These are phyloP conservation scores for Galaxias olidus DNA, from an alignment of 2,797 vertebrate genomes.

Conservation along the genomic window DNA sequence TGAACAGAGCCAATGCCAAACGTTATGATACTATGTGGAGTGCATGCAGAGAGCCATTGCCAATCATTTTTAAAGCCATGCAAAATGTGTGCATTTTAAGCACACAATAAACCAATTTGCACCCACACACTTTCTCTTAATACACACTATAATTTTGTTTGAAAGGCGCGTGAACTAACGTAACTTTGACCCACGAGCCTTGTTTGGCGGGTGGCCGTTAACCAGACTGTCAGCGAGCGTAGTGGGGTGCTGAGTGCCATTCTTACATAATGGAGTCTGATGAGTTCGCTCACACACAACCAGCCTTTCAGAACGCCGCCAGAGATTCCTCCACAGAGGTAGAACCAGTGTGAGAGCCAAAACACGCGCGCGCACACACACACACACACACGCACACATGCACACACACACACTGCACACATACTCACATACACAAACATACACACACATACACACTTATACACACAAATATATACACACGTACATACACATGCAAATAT, in stretches of 20 bases:
- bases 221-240: constrained; percentile 22
- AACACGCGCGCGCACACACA: constrained; percentile 25
- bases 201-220: constrained; percentile 26
- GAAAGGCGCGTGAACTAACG: not conserved
- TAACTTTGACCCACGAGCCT: constrained; percentile 8
- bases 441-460: constrained; percentile 1
- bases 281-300: constrained; percentile 28
- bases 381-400: constrained; percentile 11
- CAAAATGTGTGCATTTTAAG: no score
- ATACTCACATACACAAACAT: not conserved
- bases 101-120: no score
- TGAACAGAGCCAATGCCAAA: no score
- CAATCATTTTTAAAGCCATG: no score
- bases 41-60: no score
- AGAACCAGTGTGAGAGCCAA: constrained; percentile 38
- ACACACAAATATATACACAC: not conserved
- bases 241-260: constrained; percentile 37
- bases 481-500: not conserved
- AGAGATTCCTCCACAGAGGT: constrained; percentile 49
- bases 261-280: constrained; percentile 34
- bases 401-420: constrained; percentile 27
- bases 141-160: constrained; percentile 5
- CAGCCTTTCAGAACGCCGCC: constrained; percentile 33
- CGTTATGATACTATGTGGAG: no score
- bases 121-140: constrained; percentile 4